A percentile compares a stretch with the other conserved stretches of the same genome.
Conservation (phyloP, 2,113 vertebrate genomes). For the Salvator merianae region DNA sequence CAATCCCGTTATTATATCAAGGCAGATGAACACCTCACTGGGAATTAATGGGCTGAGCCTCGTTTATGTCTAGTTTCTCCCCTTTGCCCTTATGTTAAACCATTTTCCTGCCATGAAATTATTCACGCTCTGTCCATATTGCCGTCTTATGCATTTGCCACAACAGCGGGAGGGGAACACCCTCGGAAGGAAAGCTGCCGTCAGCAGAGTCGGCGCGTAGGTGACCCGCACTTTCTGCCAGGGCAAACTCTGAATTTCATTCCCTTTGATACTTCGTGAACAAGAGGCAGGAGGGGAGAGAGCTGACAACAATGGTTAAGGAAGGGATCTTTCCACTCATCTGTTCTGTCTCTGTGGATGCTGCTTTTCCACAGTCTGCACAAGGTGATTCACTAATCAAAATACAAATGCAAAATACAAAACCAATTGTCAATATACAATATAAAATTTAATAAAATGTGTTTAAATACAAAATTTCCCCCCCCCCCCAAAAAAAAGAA, state of each 20-base stretch:
- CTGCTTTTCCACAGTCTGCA: too few species aligned
- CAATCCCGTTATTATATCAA: not conserved
- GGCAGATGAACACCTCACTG: slow-evolving; percentile 6
- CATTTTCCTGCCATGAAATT: slow-evolving; percentile 27
- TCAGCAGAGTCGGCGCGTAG: not conserved
- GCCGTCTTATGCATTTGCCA: not conserved
- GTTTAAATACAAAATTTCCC: too few species aligned
- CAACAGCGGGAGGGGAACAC: not conserved
- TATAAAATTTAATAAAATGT: too few species aligned
- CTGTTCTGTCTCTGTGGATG: too few species aligned
- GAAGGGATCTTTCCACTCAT: too few species aligned
- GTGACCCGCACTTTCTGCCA: not conserved
- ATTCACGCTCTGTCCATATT: not conserved
- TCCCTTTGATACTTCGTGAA: not conserved
- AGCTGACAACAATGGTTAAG: too few species aligned
- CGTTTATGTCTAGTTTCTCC: slow-evolving; percentile 37
- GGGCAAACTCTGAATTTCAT: not conserved
- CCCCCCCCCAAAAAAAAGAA: too few species aligned
- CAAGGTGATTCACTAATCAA: too few species aligned
- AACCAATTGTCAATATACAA: too few species aligned
- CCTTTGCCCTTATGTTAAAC: slow-evolving; percentile 24
- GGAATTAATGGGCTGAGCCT: slow-evolving; percentile 15
- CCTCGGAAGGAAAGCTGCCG: not conserved
- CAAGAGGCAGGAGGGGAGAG: not conserved
- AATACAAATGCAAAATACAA: too few species aligned